Evolutionary conservation across 2,113 vertebrate species (phyloP).

Genomic region (Mixornis gularis): DNA sequence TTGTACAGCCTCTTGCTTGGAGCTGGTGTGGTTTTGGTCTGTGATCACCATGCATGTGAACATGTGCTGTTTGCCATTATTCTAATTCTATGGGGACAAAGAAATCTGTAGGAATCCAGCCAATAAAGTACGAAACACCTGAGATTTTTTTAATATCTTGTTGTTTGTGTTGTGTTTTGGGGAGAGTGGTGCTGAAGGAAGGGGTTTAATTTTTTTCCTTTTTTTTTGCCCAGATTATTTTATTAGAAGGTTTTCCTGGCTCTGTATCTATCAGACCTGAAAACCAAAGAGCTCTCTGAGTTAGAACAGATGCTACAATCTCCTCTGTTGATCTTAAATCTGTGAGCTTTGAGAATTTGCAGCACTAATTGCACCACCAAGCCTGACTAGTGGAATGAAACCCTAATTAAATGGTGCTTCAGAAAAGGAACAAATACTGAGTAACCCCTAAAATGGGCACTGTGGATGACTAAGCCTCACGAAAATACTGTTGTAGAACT

Average conservation of each 20-base stretch:
- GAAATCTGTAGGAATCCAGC: not conserved
- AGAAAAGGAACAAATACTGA: not conserved
- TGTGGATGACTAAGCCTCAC: not conserved
- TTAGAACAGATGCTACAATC: slow-evolving; percentile 1
- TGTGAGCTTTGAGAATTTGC: not conserved
- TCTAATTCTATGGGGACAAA: not conserved
- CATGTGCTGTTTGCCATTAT: not conserved
- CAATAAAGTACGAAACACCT: not conserved
- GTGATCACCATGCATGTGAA: not conserved
- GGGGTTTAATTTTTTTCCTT: not conserved
- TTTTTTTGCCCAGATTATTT: not conserved
- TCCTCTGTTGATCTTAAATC: not conserved
- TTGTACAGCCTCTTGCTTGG: not conserved
- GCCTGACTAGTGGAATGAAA: not conserved
- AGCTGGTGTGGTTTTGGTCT: not conserved
- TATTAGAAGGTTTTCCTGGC: not conserved
- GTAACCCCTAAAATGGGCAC: not conserved
- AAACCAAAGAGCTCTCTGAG: not conserved
- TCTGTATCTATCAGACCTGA: not conserved
- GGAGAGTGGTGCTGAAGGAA: not conserved
- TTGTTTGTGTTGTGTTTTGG: not conserved
- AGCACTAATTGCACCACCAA: not conserved
- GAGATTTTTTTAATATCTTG: not conserved
- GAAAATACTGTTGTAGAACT: not conserved
- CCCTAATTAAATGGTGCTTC: not conserved